Base-by-base conservation (phyloP, 2,113 vertebrate genomes). In the Oncorhynchus mykiss region DNA sequence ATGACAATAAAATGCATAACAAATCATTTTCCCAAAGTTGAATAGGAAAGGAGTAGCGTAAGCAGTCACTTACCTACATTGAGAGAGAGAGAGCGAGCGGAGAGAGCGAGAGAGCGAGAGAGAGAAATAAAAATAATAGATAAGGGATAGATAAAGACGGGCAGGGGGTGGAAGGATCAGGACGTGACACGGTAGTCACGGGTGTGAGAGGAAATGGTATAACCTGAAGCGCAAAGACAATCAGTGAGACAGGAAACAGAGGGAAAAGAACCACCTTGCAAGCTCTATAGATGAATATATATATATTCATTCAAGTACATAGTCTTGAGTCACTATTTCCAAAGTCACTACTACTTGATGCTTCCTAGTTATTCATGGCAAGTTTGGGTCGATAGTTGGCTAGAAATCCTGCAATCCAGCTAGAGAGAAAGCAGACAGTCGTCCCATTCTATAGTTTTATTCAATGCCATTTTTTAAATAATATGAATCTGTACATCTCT, bases 391-490 rank as follows among this genome's bases (percentile, higher is more conserved):
- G 8, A 34, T 57, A 13, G 27, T 18, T 31, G n/a, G 22, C 8
- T 14, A n/a, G 57, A 14, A 69, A 8, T 31, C 18, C 16, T 5
- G 25, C 18, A 54, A 68, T 27, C 8, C 2, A 62, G 27, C 18
- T 5, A 34, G 12, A 39, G 48, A 75, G 14, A 45, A 75, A 75
- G 29, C 31, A 67, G 3, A 48, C 65, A 48, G 24, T 6, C 9
- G 59, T 14, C 82, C 72, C 78, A 85, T 85, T 92, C 85, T 78
- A 77, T 88, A 39, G 82, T 85, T 91, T 92, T 93, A 91, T 91
- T 92, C 75, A 87, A 90, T 88, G 78, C 77, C 84, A 81, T 86
- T 45, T 88, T 92, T 92, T 89, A 90, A 92, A 92, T 90, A 91
- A 90, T 88, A 92, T 82, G 78, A 91, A 91, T 88, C 83, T 90